phyloP scores from a whole-genome alignment of 2,113 vertebrate species.

The Pogonocichla stellata region DNA sequence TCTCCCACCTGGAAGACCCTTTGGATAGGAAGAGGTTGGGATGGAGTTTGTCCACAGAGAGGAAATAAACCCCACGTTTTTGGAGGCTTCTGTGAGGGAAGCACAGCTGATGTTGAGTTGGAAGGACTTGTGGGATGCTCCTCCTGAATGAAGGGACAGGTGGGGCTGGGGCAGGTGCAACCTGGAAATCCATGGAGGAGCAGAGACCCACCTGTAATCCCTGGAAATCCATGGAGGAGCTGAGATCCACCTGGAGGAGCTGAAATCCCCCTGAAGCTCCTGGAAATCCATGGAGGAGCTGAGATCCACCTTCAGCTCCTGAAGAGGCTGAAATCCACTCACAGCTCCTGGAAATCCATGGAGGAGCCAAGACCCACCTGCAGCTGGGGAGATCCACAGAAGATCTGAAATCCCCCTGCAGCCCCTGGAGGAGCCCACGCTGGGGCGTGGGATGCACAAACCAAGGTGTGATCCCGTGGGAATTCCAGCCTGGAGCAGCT shows the following conservation, averaged over 20 bases:
- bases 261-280: background rate
- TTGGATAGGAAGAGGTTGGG: background rate
- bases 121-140: background rate
- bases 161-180: background rate
- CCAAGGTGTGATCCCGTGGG: background rate
- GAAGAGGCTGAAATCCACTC: background rate
- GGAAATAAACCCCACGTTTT: fast-evolving
- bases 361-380: background rate
- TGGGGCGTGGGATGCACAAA: background rate
- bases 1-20: background rate
- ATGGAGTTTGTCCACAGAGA: background rate
- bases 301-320: too few relatives aligned
- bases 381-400: background rate
- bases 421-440: background rate
- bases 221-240: background rate
- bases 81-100: background rate
- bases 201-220: background rate
- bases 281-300: background rate
- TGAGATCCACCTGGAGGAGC: background rate
- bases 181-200: too few relatives aligned
- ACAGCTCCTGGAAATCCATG: too few relatives aligned
- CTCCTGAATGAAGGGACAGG: background rate
- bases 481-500: background rate
- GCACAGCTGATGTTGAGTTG: background rate
- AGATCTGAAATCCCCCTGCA: too few relatives aligned